A percentile compares a stretch with the other conserved stretches of the same genome.
Evolutionary conservation across 2,888 invertebrate species (phyloP).

Genomic region (Tachina fera): DNA sequence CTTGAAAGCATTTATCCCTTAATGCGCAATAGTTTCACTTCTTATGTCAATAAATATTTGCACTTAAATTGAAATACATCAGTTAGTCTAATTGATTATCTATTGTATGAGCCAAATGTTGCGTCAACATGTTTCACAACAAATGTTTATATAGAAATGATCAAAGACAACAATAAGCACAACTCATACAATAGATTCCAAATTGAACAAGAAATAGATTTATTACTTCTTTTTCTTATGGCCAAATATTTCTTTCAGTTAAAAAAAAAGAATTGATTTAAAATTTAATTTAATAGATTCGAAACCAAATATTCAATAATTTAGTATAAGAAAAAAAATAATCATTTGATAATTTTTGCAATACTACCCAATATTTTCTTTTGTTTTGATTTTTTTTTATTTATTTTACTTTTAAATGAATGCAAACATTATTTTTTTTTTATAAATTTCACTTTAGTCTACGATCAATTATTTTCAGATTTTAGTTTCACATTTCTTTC

Average conservation of each 20-base stretch:
- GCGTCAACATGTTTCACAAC: too few species aligned
- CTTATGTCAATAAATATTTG: constrained; percentile 62
- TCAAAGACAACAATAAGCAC: too few species aligned
- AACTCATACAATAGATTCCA: too few species aligned
- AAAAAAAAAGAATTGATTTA: constrained; percentile 21
- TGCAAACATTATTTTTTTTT: constrained; percentile 62
- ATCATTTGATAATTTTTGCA: constrained; percentile 48
- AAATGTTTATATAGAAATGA: too few species aligned
- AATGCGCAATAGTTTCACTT: not conserved
- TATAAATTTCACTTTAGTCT: constrained; percentile 53
- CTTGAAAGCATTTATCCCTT: not conserved
- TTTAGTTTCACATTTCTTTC: constrained; percentile 55
- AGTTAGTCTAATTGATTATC: too few species aligned
- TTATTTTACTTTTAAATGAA: constrained; percentile 46
- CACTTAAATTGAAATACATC: constrained; percentile 60
- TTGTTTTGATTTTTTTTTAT: constrained; percentile 38
- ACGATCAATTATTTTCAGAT: constrained; percentile 59
- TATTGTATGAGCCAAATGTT: too few species aligned
- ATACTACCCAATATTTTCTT: constrained; percentile 22
- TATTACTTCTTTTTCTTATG: constrained; percentile 43
- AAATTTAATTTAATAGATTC: constrained; percentile 19
- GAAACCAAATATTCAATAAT: constrained; percentile 22
- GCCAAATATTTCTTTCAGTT: constrained; percentile 43
- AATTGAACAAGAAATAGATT: constrained; percentile 9
- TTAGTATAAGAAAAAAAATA: constrained; percentile 26